Percentiles rank a stretch among this genome's conserved stretches.
phyloP scores from a whole-genome alignment of 2,797 vertebrate genomes.

The Enteromius trimaculatus region DNA sequence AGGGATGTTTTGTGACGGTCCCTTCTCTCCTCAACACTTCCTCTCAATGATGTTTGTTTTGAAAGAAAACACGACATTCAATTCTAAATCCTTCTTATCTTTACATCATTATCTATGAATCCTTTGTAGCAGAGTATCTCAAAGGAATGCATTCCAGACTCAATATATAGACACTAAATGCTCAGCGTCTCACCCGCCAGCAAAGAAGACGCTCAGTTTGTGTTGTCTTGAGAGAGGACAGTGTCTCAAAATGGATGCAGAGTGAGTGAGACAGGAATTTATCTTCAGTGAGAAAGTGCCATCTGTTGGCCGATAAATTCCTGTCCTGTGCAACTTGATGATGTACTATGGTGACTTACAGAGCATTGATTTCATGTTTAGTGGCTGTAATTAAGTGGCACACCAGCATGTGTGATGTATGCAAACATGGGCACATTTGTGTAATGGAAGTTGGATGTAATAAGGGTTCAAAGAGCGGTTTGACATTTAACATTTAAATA shows the following conservation, averaged over 20 bases:
- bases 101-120: background rate
- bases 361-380: conserved; percentile 14
- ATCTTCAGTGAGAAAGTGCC: conserved; percentile 77
- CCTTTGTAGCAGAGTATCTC: background rate
- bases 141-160: background rate
- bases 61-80: background rate
- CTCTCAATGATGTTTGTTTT: background rate
- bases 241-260: conserved; percentile 24
- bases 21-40: background rate
- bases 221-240: conserved; percentile 12
- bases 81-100: background rate
- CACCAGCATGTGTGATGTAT: background rate
- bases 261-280: conserved; percentile 33
- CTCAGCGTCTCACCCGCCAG: background rate
- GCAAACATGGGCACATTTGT: background rate
- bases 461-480: conserved; percentile 2
- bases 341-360: background rate
- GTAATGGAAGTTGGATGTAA: conserved; percentile 14
- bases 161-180: background rate
- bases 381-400: background rate
- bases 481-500: conserved; percentile 13
- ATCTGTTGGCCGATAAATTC: conserved; percentile 73
- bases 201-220: conserved; percentile 23
- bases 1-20: background rate
- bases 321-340: background rate